These are phyloP conservation scores for Ornithoptera priamus DNA, from an alignment of 2,888 invertebrate genomes.

Conservation along the genomic window DNA sequence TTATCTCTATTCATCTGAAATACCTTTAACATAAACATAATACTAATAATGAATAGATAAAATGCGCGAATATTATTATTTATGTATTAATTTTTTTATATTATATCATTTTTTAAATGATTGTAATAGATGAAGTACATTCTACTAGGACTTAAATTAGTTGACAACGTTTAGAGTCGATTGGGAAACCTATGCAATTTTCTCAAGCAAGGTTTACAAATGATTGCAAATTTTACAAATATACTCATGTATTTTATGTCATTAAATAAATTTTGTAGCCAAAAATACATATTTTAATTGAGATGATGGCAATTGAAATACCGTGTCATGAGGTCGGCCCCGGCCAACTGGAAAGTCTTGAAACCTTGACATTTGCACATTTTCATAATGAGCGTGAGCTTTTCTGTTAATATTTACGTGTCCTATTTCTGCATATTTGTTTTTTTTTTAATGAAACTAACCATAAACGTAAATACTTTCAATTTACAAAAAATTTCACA, in stretches of 20 bases:
- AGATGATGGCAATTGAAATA: slow-evolving; percentile 20
- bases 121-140: not conserved
- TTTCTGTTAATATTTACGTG: slow-evolving; percentile 20
- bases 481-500: not conserved
- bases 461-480: not conserved
- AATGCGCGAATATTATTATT: no score
- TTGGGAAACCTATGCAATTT: not conserved
- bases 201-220: not conserved
- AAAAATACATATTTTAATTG: slow-evolving; percentile 9
- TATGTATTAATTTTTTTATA: no score
- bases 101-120: no score
- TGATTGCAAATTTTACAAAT: not conserved
- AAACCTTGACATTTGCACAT: slow-evolving; percentile 27
- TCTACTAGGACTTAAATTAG: not conserved
- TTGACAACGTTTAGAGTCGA: not conserved
- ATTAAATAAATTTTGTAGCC: not conserved
- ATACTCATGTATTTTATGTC: not conserved
- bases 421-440: not conserved
- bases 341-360: slow-evolving; percentile 20
- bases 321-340: slow-evolving; percentile 20
- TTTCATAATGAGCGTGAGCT: slow-evolving; percentile 24
- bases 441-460: not conserved
- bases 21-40: no score
- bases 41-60: no score
- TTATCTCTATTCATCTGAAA: no score